Evolutionary conservation across 2,888 invertebrate genomes (phyloP), one percentile per base, ranked within the genome.

Genomic region (Punctoribates punctum): DNA sequence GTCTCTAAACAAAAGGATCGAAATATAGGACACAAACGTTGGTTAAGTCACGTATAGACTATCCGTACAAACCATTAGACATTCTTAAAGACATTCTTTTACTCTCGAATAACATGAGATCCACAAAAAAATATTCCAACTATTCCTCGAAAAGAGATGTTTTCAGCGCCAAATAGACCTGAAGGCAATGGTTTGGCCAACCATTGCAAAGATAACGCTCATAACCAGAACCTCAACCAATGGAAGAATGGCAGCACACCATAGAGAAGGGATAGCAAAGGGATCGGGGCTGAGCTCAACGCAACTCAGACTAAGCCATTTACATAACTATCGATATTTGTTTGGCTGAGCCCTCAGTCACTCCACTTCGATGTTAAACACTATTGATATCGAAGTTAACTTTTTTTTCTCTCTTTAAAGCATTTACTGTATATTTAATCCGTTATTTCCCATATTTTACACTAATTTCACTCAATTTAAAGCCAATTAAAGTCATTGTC

Each of bases 11-110:
- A 54, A 54, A 54, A 11, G 4, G 20, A 54, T 5, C 54, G 54
- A 54, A 25, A 54, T 23, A 54, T 54, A 54, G 54, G 54, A 54
- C 54, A 54, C 54, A 54, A 54, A 54, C 25, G 54, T 6, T 20
- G 25, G 6, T 23, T 23, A 20, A 54, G 54, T 54, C 54, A 54
- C 54, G 54, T 54, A 54, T 54, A 3, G 25, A 54, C 20, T 8
- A 54, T 5, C 1, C n/a, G 1, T 9, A 1, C 25, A 54, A n/a
- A 34, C 8, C 34, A 8, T 3, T n/a, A 54, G 20, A 23, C 20
- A 54, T 11, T 54, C 13, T 54, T 54, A 13, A 20, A 54, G 54
- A 23, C 54, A n/a, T n/a, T 20, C 20, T 51, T 5, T 9, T 5
- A 20, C n/a, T 20, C 42, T 9, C 1, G 8, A 8, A 42, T 13